A percentile compares a stretch with the other conserved stretches of the same genome.
Evolutionary conservation across 1,140 invertebrate species (phyloP).

Genomic region (Achroia grisella): DNA sequence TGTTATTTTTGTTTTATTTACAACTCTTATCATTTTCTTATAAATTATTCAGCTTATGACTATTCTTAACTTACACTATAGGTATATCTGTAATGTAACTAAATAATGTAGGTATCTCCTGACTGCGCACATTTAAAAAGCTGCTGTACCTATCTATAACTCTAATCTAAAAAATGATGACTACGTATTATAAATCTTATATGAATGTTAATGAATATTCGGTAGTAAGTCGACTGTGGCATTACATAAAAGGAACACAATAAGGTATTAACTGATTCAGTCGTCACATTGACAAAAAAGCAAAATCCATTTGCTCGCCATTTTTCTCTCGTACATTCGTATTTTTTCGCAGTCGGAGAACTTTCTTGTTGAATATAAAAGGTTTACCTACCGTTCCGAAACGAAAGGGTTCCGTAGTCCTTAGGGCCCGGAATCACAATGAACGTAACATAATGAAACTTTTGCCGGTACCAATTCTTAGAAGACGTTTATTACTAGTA

Average conservation of each 20-base stretch:
- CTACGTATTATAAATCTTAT: no score
- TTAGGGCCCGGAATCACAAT: slow-evolving; percentile 31
- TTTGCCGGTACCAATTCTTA: slow-evolving; percentile 23
- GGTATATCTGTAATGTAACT: no score
- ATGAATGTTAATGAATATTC: no score
- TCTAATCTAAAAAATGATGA: no score
- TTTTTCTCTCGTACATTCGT: slow-evolving; percentile 27
- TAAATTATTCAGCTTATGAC: no score
- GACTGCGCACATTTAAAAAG: no score
- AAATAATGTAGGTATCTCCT: no score
- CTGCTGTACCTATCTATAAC: no score
- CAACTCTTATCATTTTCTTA: no score
- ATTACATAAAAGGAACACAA: slow-evolving; percentile 4
- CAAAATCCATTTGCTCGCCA: slow-evolving; percentile 35
- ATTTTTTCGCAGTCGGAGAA: slow-evolving; percentile 27
- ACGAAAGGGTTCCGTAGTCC: slow-evolving; percentile 28
- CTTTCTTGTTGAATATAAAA: slow-evolving; percentile 34
- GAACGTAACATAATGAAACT: slow-evolving; percentile 38
- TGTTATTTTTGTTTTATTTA: no score
- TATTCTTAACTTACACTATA: no score
- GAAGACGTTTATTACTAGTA: slow-evolving; percentile 22
- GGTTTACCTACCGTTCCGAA: slow-evolving; percentile 23
- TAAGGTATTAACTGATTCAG: slow-evolving; percentile 21
- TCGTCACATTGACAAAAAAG: slow-evolving; percentile 20
- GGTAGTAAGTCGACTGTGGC: neutral